Conservation (phyloP, 2,113 vertebrate genomes). For the Craseonycteris thonglongyai region DNA sequence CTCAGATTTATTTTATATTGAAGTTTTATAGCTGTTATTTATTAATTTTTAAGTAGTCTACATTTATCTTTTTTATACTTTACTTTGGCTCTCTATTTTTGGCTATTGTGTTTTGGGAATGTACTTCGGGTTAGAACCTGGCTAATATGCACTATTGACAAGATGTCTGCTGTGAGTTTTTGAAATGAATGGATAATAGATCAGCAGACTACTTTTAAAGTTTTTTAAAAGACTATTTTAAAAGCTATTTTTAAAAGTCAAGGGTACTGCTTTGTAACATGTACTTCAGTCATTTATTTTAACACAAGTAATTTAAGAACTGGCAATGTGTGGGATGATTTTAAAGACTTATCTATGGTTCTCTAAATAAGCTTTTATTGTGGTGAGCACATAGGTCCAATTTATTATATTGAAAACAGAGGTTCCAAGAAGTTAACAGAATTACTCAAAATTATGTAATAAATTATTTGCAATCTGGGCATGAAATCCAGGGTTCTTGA, state of each 20-base stretch:
- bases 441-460: not conserved
- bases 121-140: not conserved
- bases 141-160: not conserved
- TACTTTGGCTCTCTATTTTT: not conserved
- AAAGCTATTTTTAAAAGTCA: constrained; percentile 32
- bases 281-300: constrained; percentile 23
- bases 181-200: not conserved
- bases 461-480: not conserved
- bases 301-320: constrained; percentile 30
- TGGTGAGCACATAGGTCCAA: not conserved
- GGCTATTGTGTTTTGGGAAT: not conserved
- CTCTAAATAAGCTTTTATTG: not conserved
- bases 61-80: constrained; percentile 21
- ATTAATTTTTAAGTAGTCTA: not conserved
- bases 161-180: not conserved
- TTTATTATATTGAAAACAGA: not conserved
- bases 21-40: constrained; percentile 24
- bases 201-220: not conserved
- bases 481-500: not conserved
- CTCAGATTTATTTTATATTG: constrained; percentile 32
- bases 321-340: not conserved
- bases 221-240: not conserved
- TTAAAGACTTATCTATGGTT: constrained; percentile 29
- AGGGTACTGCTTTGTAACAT: not conserved
- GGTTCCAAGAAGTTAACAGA: not conserved